Evolutionary conservation across 2,797 vertebrate species (phyloP).

Genomic region (Synaphobranchus kaupii): DNA sequence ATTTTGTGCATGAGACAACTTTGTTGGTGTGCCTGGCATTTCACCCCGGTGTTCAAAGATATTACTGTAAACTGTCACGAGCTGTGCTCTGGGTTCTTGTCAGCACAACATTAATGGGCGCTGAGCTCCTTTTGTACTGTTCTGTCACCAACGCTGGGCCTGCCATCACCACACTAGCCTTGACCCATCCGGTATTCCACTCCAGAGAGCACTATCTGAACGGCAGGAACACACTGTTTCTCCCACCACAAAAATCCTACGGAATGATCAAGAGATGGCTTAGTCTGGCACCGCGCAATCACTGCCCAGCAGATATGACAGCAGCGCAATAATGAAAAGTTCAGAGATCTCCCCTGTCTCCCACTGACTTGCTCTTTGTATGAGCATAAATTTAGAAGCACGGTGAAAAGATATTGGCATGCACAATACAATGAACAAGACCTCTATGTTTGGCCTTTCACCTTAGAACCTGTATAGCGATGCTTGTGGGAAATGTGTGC

Average conservation of each 20-base stretch:
- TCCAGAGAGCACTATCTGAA: slow-evolving; percentile 79
- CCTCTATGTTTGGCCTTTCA: not conserved
- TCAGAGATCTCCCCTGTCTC: slow-evolving; percentile 21
- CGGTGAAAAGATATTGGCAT: not conserved
- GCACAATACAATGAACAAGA: not conserved
- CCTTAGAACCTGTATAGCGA: not conserved
- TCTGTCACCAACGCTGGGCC: slow-evolving; percentile 48
- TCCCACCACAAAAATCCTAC: slow-evolving; percentile 67
- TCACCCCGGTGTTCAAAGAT: slow-evolving; percentile 15
- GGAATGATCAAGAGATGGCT: slow-evolving; percentile 64
- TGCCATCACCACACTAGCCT: slow-evolving; percentile 69
- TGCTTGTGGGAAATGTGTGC: too few relatives aligned
- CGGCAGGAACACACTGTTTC: slow-evolving; percentile 78
- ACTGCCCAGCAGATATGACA: slow-evolving; percentile 43
- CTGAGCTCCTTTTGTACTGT: slow-evolving; percentile 57
- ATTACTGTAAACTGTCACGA: not conserved
- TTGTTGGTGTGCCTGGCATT: not conserved
- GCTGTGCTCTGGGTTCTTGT: slow-evolving; percentile 36
- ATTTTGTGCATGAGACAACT: slow-evolving; percentile 1
- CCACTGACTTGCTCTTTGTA: slow-evolving; percentile 1
- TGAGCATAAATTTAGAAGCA: not conserved
- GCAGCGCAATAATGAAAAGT: slow-evolving; percentile 22
- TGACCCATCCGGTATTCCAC: slow-evolving; percentile 72
- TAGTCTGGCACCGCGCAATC: slow-evolving; percentile 55
- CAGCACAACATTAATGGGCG: slow-evolving; percentile 50